A percentile compares a stretch with the other conserved stretches of the same genome.
Conservation (phyloP, 1,140 invertebrate genomes). For the Rhopalosiphum padi region DNA sequence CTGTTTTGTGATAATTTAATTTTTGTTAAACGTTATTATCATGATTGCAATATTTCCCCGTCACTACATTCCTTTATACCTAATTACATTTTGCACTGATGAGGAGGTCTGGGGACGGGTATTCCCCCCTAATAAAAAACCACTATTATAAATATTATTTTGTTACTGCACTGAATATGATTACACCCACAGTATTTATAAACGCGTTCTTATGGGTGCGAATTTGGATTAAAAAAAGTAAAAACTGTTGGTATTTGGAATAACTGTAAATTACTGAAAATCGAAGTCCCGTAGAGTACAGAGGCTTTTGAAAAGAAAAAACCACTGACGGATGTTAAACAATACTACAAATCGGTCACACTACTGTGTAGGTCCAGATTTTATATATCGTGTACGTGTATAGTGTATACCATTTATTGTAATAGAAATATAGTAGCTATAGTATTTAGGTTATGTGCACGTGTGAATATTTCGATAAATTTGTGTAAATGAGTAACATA, state of each 20-base stretch:
- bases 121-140: background rate
- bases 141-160: background rate
- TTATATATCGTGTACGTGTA: background rate
- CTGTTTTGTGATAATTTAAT: too few species aligned
- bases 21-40: too few species aligned
- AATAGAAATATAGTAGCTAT: background rate
- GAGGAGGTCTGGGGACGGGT: background rate
- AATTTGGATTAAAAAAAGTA: background rate
- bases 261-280: slow-evolving; percentile 3
- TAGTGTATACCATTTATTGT: background rate
- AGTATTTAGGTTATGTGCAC: background rate
- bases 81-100: too few species aligned
- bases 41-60: too few species aligned
- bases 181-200: background rate
- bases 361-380: background rate
- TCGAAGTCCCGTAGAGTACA: background rate
- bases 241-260: background rate
- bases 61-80: too few species aligned
- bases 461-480: background rate
- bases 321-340: background rate
- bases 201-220: background rate
- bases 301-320: background rate
- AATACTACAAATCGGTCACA: background rate
- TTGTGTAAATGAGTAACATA: background rate
- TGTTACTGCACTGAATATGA: background rate